Percentiles rank a stretch among this genome's conserved stretches.
These are phyloP conservation scores for Mylabris phalerata DNA, from an alignment of 1,140 invertebrate species.

Conservation along the genomic window DNA sequence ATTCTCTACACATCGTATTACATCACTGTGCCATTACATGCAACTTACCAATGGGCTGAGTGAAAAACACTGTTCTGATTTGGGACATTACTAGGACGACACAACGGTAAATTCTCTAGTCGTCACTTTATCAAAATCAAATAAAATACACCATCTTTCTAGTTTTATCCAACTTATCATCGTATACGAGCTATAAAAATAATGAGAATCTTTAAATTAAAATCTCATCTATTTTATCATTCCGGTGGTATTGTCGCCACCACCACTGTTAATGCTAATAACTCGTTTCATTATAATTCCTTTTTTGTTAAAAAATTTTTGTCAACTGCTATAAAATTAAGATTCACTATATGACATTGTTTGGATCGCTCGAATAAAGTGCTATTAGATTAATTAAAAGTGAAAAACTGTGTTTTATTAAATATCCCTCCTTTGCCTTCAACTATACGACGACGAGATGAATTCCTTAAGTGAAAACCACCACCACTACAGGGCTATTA, in stretches of 20 bases:
- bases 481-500: conserved; percentile 16
- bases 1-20: conserved; percentile 24
- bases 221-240: too few relatives aligned
- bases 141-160: too few relatives aligned
- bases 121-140: too few relatives aligned
- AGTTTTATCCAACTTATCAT: too few relatives aligned
- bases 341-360: conserved; percentile 37
- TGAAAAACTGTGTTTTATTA: conserved; percentile 34
- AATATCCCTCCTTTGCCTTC: conserved; percentile 9
- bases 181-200: too few relatives aligned
- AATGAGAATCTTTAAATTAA: too few relatives aligned
- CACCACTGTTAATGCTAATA: not conserved
- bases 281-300: too few relatives aligned
- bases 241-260: too few relatives aligned
- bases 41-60: conserved; percentile 1
- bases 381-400: conserved; percentile 38
- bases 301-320: conserved; percentile 35
- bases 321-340: conserved; percentile 36
- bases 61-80: not conserved
- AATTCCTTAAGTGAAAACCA: conserved; percentile 22
- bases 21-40: conserved; percentile 19
- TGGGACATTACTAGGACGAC: too few relatives aligned
- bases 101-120: too few relatives aligned
- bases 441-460: not conserved
- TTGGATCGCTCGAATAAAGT: conserved; percentile 33